These are phyloP conservation scores for Phaenicophaeus curvirostris DNA, from an alignment of 2,797 vertebrate species.

Conservation along the genomic window DNA sequence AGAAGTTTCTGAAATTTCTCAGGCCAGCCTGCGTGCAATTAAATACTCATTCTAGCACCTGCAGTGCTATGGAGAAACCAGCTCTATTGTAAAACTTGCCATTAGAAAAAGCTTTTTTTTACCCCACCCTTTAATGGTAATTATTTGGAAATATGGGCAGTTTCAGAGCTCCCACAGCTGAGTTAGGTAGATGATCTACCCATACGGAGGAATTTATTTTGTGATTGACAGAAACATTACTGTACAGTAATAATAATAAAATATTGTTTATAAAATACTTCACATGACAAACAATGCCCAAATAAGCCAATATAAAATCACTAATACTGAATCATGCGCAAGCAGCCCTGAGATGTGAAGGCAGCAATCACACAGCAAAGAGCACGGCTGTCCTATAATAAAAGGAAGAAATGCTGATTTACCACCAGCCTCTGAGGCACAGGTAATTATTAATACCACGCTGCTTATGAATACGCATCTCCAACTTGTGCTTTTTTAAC, in stretches of 20 bases:
- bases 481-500: neutral
- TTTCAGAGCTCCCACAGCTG: neutral
- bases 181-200: neutral
- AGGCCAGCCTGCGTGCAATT: neutral
- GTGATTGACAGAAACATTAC: slow-evolving; percentile 23
- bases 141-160: neutral
- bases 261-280: slow-evolving; percentile 19
- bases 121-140: neutral
- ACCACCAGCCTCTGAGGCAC: neutral
- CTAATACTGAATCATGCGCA: neutral
- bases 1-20: neutral
- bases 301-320: slow-evolving; percentile 7
- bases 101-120: neutral
- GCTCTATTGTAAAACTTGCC: neutral
- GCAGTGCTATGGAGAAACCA: neutral
- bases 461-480: too few species aligned
- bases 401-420: slow-evolving; percentile 14
- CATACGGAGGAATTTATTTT: neutral
- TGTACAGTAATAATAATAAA: slow-evolving; percentile 17
- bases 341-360: neutral
- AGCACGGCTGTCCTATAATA: neutral
- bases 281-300: slow-evolving; percentile 2
- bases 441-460: slow-evolving; percentile 27
- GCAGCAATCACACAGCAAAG: neutral
- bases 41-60: neutral